Evolutionary conservation across 2,113 vertebrate species (phyloP), one percentile per base, ranked within the genome.

Genomic region (Donacobius atricapilla): DNA sequence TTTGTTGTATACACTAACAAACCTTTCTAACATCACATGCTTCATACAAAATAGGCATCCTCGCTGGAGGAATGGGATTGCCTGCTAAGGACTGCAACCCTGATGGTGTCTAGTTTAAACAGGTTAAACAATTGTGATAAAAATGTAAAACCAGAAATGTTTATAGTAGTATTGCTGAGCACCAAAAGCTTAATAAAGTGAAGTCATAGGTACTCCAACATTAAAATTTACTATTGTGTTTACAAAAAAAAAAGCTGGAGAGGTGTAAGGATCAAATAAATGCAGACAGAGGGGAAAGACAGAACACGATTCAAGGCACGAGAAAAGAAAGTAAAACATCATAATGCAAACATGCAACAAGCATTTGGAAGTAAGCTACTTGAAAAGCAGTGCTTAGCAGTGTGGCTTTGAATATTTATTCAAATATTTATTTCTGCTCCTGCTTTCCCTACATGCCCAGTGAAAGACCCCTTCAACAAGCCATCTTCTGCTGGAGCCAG

Each of bases 1-100:
- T 6, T 31, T 73, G 33, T 82, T 72, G 50, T 72, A 65, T 82
- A 63, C 0, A 2, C 35, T 88, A 86, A 68, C 60, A 84, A 93
- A 83, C 64, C 66, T 93, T 96, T 63, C 50, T 79, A 86, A 42
- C 60, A 83, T 87, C 65, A 80, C 81, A 64, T 69, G 77, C 90
- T 85, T 91, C 92, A 87, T 83, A 94, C 93, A 94, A 91, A 94
- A 85, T 57, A 89, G 94, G 83, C 60, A 57, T 73, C 63, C 63
- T 76, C 30, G 16, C 83, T 68, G 71, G 27, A 83, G 66, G 66
- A 37, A 68, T 48, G 63, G 83, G 66, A 68, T 82, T 75, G 80
- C 89, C 90, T 84, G 77, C 66, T 88, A 83, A 94, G 94, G 70
- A 58, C 30, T 90, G 44, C 69, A 87, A 14, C 66, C 30, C 31